Evolutionary conservation across 1,140 invertebrate species (phyloP), one percentile per base, ranked within the genome.

Genomic region (Lordiphosa stackelbergi): DNA sequence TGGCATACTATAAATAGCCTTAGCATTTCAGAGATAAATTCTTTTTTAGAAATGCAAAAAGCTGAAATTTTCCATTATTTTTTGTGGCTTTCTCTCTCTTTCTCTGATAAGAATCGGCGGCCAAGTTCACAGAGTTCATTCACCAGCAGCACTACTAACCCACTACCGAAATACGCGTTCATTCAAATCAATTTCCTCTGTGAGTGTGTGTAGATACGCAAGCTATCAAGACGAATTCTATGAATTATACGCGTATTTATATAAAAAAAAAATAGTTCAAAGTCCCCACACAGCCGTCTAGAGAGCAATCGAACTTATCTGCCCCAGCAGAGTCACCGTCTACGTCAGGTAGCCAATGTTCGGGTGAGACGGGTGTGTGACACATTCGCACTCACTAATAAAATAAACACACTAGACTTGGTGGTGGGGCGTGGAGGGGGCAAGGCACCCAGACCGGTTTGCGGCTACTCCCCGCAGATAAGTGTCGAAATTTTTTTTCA

Each of bases 271-370:
- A 52, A 41, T 62, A 45, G 74, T 58, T 64, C 75, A 75, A 81
- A 81, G 77, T 83, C 75, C 56, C 68, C 16, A 16, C 1, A 53
- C 68, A 60, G 54, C 59, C 68, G 68, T 59, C 59, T 51, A 68
- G 65, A 71, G 54, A 58, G 56, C 66, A 75, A 75, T 49, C 41
- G 41, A 55, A 64, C 60, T 63, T 81, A 81, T 81, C 77, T 75
- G 71, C 28, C 36, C 49, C 43, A 46, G 31, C 43, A 46, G 24
- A 7, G 43, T 13, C 42, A 48, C 34, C 42, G 46, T 41, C 56
- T 66, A 75, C 77, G 75, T 81, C 75, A 81, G 66, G 28, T 24
- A 46, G 19, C 31, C 42, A 49, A 54, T 63, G 58, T 55, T 69
- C 5, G 56, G 51, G 42, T 31, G 28, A 34, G 60, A 75, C 53